Conservation (phyloP, 1,140 invertebrate genomes). For the Oncopeltus fasciatus region DNA sequence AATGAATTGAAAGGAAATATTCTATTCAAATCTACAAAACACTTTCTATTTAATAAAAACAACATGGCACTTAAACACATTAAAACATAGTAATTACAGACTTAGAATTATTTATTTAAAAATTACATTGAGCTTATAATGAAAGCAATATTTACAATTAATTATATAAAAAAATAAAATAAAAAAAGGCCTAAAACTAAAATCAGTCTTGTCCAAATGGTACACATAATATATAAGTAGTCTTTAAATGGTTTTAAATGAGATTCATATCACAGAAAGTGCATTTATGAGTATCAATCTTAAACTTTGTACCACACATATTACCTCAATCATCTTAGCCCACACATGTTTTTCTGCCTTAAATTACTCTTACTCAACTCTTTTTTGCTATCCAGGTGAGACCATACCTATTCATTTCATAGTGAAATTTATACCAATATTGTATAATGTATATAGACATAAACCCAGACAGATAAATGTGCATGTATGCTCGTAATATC, state of each 20-base stretch:
- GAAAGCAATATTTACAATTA: no score
- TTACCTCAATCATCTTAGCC: no score
- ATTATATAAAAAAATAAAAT: no score
- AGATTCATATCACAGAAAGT: conserved; percentile 5
- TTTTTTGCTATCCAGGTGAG: background rate
- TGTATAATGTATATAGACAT: no score
- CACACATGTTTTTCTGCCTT: no score
- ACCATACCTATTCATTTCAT: background rate
- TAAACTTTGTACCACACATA: background rate
- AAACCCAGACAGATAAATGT: no score
- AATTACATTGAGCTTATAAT: background rate
- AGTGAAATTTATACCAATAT: no score
- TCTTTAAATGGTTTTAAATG: background rate
- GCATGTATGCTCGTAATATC: no score
- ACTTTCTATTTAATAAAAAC: background rate
- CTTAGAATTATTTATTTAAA: background rate
- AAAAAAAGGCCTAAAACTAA: background rate
- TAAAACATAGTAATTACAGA: background rate
- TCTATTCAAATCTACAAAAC: background rate
- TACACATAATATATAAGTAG: background rate
- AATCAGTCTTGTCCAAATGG: conserved; percentile 4
- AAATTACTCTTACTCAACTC: background rate
- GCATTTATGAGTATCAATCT: background rate
- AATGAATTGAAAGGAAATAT: background rate
- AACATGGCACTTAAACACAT: background rate